Base-by-base conservation (phyloP, 1,140 invertebrate species). In the Drosophila subpulchrella region DNA sequence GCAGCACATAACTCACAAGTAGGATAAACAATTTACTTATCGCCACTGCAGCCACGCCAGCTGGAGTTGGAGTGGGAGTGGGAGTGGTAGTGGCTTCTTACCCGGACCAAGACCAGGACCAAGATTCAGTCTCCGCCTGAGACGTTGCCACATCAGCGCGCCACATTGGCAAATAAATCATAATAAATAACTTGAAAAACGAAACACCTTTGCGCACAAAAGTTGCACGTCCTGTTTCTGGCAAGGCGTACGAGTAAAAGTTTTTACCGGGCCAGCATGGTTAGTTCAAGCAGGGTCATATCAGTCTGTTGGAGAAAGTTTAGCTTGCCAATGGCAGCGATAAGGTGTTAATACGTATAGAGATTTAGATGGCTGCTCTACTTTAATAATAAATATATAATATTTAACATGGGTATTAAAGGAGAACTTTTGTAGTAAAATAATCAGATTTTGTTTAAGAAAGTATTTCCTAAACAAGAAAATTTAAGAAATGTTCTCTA, bases 1-100 rank as follows among this genome's bases (percentile, higher is more conserved):
- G 66, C 75, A 86, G 77, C 84, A 83, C 83, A 89, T 89, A 84
- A 89, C 68, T 89, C 84, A 89, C 84, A 89, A 89, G 84, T 84
- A 89, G 84, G 84, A 89, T 89, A 89, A 89, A 89, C 84, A 89
- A 89, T 89, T 89, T 89, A 89, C 84, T 89, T 89, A 89, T 89
- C 84, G 77, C 84, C 75, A 60, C 81, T 78, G 84, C 84, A 89
- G 76, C 65, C 82, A 57, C 34, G 48, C 53, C 54, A 75, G 42
- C 36, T 39, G 57, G 20, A 59, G 57, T 59, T 48, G 44, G 57
- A 46, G 34, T 50, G 27, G 44, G 62, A 66, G 51, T 41, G 46
- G 44, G 57, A 46, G 34, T 50, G 27, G 44, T 58, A 66, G 51
- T 41, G 46, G 38, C 65, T 51, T 44, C 59, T 34, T 50, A 39